Percentiles rank a stretch among this genome's conserved stretches.
phyloP scores from a whole-genome alignment of 2,888 invertebrate species.

The Troides oblongomaculatus region DNA sequence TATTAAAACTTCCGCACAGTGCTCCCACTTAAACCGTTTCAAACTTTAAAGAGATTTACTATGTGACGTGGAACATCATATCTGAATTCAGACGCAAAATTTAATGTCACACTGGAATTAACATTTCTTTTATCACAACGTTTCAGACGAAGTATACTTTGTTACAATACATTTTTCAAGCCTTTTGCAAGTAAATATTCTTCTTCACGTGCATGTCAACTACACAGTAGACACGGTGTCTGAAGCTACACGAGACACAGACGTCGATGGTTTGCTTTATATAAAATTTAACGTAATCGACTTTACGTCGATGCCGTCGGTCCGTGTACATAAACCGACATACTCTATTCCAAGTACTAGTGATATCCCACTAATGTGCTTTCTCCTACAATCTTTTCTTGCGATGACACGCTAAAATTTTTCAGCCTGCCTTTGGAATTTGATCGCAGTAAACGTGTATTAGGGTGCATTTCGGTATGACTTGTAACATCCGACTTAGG shows the following conservation, averaged over 20 bases:
- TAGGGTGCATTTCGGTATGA: constrained; percentile 54
- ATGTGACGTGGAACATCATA: not conserved
- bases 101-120: not conserved
- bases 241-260: constrained; percentile 48
- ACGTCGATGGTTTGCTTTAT: constrained; percentile 65
- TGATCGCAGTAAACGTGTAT: constrained; percentile 43
- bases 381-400: constrained; percentile 76
- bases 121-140: not conserved
- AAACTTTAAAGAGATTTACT: not conserved
- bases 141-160: too few species aligned
- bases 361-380: constrained; percentile 77
- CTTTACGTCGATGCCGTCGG: constrained; percentile 58
- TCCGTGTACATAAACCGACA: constrained; percentile 64
- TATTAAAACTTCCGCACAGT: not conserved
- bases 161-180: not conserved
- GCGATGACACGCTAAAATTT: constrained; percentile 73
- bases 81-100: not conserved
- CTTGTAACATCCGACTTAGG: constrained; percentile 53
- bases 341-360: constrained; percentile 69
- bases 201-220: constrained; percentile 23
- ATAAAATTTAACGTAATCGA: constrained; percentile 70
- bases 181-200: constrained; percentile 1
- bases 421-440: constrained; percentile 38
- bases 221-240: constrained; percentile 29
- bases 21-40: not conserved